These are phyloP conservation scores for Campylorhamphus procurvoides DNA, from an alignment of 2,113 vertebrate genomes.

Conservation along the genomic window DNA sequence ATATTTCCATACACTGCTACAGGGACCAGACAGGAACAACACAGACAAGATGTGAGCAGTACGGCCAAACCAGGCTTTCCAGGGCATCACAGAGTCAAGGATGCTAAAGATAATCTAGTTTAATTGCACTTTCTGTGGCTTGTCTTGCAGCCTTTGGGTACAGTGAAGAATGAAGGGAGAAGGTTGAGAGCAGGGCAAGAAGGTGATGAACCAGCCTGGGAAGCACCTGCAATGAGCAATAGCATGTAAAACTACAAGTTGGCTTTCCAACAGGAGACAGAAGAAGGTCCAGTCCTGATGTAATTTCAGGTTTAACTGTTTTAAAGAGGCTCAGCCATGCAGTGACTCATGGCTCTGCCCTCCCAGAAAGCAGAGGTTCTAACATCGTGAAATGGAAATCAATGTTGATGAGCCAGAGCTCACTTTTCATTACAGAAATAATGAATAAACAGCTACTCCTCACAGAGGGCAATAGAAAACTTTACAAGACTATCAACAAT, in stretches of 20 bases:
- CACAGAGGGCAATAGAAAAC: conserved; percentile 9
- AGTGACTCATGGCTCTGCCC: not conserved
- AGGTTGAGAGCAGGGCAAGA: not conserved
- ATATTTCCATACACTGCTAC: not conserved
- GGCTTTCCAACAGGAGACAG: not conserved
- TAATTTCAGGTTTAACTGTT: not conserved
- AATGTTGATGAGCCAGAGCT: not conserved
- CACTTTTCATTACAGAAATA: conserved; percentile 9
- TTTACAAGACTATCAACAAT: not conserved
- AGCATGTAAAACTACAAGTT: not conserved
- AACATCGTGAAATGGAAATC: not conserved
- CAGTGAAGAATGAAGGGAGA: not conserved
- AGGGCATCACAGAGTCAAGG: not conserved
- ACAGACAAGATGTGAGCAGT: not conserved
- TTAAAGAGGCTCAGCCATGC: not conserved
- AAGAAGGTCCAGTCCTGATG: not conserved
- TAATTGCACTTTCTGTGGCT: not conserved
- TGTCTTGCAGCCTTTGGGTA: not conserved
- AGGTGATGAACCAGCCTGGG: not conserved
- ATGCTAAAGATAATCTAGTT: not conserved
- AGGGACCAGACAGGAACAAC: not conserved
- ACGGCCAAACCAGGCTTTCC: not conserved
- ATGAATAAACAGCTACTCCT: conserved; percentile 21
- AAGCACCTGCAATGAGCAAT: not conserved
- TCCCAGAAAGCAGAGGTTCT: not conserved